These are phyloP conservation scores for Puma concolor DNA, from an alignment of 2,113 vertebrate species.

Conservation along the genomic window DNA sequence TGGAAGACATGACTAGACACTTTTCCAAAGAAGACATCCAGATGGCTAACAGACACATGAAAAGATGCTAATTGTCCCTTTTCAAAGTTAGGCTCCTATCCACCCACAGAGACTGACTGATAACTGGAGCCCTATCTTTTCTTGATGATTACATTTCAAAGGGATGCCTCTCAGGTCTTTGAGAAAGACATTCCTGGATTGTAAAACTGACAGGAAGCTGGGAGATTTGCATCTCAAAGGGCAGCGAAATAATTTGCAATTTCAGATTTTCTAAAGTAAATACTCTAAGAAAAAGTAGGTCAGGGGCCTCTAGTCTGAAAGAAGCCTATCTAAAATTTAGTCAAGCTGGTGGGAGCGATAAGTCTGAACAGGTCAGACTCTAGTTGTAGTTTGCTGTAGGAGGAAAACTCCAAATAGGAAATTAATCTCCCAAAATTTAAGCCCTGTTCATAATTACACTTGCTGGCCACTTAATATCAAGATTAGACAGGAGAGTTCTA, in stretches of 20 bases:
- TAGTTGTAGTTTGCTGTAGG: neutral
- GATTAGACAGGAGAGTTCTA: neutral
- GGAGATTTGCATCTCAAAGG: neutral
- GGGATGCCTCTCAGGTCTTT: neutral
- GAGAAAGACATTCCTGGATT: neutral
- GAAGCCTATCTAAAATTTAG: neutral
- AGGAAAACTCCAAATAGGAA: neutral
- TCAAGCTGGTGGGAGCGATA: neutral
- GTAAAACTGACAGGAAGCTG: neutral
- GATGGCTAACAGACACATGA: no score
- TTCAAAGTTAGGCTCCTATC: neutral
- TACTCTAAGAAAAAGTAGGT: neutral
- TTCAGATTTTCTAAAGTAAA: neutral
- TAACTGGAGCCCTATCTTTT: neutral
- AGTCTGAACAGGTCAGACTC: neutral
- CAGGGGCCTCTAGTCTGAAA: neutral
- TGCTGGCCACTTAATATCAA: neutral
- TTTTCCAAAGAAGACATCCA: no score
- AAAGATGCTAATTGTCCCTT: neutral
- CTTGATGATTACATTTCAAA: neutral
- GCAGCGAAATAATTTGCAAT: neutral
- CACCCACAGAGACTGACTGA: neutral
- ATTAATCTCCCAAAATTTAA: neutral
- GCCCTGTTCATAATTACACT: neutral
- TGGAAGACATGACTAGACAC: no score